Base-by-base conservation (phyloP, 2,888 invertebrate genomes). In the Beris morrisii region DNA sequence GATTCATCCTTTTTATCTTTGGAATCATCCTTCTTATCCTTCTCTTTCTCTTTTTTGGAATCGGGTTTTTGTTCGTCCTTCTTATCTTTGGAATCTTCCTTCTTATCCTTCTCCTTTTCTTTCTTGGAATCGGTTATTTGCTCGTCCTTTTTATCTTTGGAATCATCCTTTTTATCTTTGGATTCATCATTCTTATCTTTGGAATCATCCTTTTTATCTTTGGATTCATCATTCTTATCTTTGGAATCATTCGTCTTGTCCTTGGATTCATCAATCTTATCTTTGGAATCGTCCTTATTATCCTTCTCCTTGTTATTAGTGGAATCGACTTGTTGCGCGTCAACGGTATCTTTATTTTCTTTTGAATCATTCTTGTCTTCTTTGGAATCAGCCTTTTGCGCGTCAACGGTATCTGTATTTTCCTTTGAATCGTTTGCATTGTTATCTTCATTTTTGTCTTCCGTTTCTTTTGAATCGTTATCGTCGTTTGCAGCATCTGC, bases 111-210 rank as follows among this genome's bases (percentile, higher is more conserved):
- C n/a, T 30, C 63, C n/a, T 68, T 56, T 57, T n/a, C 54, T n/a
- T n/a, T n/a, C n/a, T n/a, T n/a, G n/a, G n/a, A n/a, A n/a, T n/a
- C 59, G 64, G 11, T 59, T 63, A 31, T 64, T 64, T 7, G 45
- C 44, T 15, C 13, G 56, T 13, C 65, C 52, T 56, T 15, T 57
- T 11, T 45, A 32, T 38, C 15, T 22, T 31, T n/a, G n/a, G 11
- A 9, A 28, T 50, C 46, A 53, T 58, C 55, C 30, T 32, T 54
- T 30, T 50, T 32, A 11, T 64, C 66, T 30, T 59, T 57, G 30
- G n/a, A n/a, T n/a, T n/a, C n/a, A n/a, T n/a, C n/a, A n/a, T n/a
- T n/a, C n/a, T n/a, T n/a, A n/a, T n/a, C n/a, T n/a, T 59, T 58
- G 28, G 48, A 30, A n/a, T 32, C 64, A 5, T 68, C 64, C 22